Evolutionary conservation across 2,113 vertebrate species (phyloP), one percentile per base, ranked within the genome.

Genomic region (Tamias sibiricus): DNA sequence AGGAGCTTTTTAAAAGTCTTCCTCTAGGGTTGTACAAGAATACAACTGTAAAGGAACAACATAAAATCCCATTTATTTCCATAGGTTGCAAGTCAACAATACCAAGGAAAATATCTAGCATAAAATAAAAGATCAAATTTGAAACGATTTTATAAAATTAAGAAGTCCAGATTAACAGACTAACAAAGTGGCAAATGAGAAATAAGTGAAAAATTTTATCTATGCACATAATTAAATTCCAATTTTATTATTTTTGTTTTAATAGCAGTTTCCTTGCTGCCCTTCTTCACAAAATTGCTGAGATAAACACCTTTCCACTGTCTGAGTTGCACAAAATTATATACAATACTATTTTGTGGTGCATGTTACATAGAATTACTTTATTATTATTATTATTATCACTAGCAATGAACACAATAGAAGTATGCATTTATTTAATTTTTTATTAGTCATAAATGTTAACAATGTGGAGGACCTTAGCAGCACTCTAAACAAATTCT

Each of bases 381-480:
- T 59, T 68, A 75, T 92, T 62, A 52, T 37, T 83, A 52, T 37
- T 83, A 62, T 32, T 69, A 83, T 54, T 75, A 83, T 82, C 47
- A 81, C 13, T 71, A 80, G 49, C 64, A 83, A 81, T 68, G 80
- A 75, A 49, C 28, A 69, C 44, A 52, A 64, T 19, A 64, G 44
- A 94, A 32, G 17, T 62, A 6, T 49, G 0, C 8, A 81, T 92
- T 92, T 95, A n/a, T 84, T 47, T 64, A 90, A 69, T 42, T 76
- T 35, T 97, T 92, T 86, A 79, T 83, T 95, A 76, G 22, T 92
- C 72, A 93, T 62, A 87, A 84, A 71, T 89, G 57, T 95, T 88
- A 89, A 40, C 54, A 81, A 74, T 30, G 28, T 82, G 37, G 84
- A 13, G 10, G 30, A 62, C 4, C 20, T 84, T 71, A 69, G 22